Base-by-base conservation (phyloP, 2,888 invertebrate species). In the Pristionchus entomophagus region DNA sequence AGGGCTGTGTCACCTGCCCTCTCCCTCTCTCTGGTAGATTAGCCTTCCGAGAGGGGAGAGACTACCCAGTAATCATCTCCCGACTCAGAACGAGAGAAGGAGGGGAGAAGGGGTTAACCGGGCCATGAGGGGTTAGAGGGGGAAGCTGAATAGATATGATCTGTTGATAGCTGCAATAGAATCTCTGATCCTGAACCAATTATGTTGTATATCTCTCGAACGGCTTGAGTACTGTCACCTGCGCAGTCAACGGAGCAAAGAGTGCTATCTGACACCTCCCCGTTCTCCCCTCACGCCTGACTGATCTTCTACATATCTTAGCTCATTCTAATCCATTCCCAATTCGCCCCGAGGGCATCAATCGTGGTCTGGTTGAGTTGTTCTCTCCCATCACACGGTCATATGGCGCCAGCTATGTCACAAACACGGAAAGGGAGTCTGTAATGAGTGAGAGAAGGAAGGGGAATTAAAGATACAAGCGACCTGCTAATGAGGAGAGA, bases 1-100 rank as follows among this genome's bases (percentile, higher is more conserved):
- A 51, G 5, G 51, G 78, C 59, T 77, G 77, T 82, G 82, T 82
- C 82, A 82, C 82, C 82, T 82, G 82, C 82, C n/a, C n/a, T n/a
- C n/a, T n/a, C n/a, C n/a, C n/a, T 51, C 77, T 26, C 19, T 19
- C 81, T 53, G 29, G 56, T 82, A 59, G 82, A 82, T 82, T 82
- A 82, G 59, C 22, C n/a, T n/a, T 26, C 26, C 32, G 51, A 12
- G 41, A 84, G 29, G 38, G 17, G 32, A 53, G 84, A 51, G 22
- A 51, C 10, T 35, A 65, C 65, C 65, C 32, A 32, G 65, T 65
- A 65, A 65, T 65, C 65, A 65, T 65, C 65, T 59, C 65, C 35
- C 65, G 65, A 84, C 38, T 35, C 51, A 38, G 35, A 51, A 45
- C 14, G 35, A 51, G 32, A 56, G 12, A 38, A 12, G 29, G 41